These are phyloP conservation scores for Eucera pruinosa DNA, from an alignment of 2,888 invertebrate species.

Conservation along the genomic window DNA sequence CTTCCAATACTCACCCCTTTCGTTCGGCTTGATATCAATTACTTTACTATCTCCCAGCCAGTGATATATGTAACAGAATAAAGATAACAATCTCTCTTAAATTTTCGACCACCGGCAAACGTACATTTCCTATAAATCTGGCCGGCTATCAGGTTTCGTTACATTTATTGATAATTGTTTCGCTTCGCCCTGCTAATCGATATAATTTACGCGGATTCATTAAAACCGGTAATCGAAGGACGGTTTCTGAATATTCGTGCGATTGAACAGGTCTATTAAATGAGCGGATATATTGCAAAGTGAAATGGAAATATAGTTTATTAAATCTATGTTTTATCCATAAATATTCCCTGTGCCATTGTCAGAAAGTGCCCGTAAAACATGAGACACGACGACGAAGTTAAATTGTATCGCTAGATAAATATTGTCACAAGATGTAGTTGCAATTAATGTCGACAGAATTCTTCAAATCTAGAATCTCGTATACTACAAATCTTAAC, in stretches of 20 bases:
- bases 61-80: constrained; percentile 59
- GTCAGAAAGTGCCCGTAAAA: no score
- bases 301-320: neutral
- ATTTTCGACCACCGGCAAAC: constrained; percentile 26
- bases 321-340: neutral
- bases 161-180: constrained; percentile 52
- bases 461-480: no score
- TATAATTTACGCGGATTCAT: constrained; percentile 40
- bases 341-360: constrained; percentile 6
- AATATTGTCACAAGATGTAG: no score
- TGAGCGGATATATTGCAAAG: neutral
- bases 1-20: neutral
- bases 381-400: no score
- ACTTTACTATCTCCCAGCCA: constrained; percentile 47
- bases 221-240: constrained; percentile 30
- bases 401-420: no score
- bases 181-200: constrained; percentile 30
- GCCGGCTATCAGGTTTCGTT: constrained; percentile 29
- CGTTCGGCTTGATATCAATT: constrained; percentile 51
- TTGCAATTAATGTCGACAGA: no score
- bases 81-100: constrained; percentile 53
- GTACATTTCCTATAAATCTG: constrained; percentile 49
- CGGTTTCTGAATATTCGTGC: constrained; percentile 14
- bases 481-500: no score
- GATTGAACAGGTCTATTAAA: neutral